Evolutionary conservation across 2,113 vertebrate genomes (phyloP).

Genomic region (Cisticola juncidis): DNA sequence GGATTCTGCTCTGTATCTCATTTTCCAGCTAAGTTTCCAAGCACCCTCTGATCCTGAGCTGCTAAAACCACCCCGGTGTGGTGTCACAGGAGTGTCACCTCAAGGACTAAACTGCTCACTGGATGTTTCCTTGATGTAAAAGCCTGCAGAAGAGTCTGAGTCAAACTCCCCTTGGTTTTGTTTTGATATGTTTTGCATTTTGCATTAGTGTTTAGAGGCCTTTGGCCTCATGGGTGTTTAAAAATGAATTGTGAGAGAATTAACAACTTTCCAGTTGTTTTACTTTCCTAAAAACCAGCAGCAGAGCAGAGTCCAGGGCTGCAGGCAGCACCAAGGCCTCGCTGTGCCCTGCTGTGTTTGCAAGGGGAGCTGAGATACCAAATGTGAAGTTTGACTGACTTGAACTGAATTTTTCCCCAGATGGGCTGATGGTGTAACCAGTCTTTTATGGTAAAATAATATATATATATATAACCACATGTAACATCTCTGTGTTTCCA

Average conservation of each 20-base stretch:
- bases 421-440: not conserved
- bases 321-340: not conserved
- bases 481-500: not conserved
- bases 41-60: not conserved
- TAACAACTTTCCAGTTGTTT: not conserved
- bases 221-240: not conserved
- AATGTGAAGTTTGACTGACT: not conserved
- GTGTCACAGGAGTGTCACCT: not conserved
- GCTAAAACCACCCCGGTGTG: not conserved
- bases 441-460: not conserved
- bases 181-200: not conserved
- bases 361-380: not conserved
- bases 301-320: not conserved
- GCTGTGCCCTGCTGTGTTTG: not conserved
- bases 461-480: rapidly evolving
- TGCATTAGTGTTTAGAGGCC: not conserved
- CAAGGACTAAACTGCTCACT: not conserved
- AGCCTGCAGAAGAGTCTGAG: not conserved
- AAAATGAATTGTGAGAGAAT: not conserved
- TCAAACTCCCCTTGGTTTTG: not conserved
- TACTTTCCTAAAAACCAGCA: not conserved
- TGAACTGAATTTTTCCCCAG: not conserved
- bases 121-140: not conserved
- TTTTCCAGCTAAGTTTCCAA: not conserved
- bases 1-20: rapidly evolving